A percentile compares a stretch with the other conserved stretches of the same genome.
These are phyloP conservation scores for Apocheima hispidaria DNA, from an alignment of 2,888 invertebrate species.

Conservation along the genomic window DNA sequence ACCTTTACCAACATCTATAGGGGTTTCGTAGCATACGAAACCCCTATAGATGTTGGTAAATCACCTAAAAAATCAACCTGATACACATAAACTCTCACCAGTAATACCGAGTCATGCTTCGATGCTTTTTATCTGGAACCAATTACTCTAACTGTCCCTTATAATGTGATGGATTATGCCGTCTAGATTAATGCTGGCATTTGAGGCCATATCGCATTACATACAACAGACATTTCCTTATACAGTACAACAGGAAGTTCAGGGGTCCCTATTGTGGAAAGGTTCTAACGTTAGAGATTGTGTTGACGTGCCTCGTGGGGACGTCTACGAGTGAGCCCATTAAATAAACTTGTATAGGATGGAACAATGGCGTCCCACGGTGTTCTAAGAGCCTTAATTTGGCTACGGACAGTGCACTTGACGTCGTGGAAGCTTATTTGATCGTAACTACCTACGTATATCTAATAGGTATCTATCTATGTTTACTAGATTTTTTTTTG, in stretches of 20 bases:
- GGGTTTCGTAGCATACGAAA: too few relatives aligned
- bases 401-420: constrained; percentile 22
- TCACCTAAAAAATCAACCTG: too few relatives aligned
- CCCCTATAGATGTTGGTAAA: not conserved
- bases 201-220: constrained; percentile 12
- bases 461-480: too few relatives aligned
- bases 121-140: constrained; percentile 22
- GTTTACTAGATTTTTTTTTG: too few relatives aligned
- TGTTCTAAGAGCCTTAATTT: constrained; percentile 22
- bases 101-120: constrained; percentile 1
- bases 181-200: constrained; percentile 9
- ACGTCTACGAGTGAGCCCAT: constrained; percentile 27
- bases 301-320: constrained; percentile 25
- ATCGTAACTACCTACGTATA: not conserved
- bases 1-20: too few relatives aligned
- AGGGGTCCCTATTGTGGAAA: constrained; percentile 3
- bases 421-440: constrained; percentile 19
- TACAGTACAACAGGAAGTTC: not conserved
- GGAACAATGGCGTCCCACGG: constrained; percentile 33
- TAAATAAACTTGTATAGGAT: constrained; percentile 22
- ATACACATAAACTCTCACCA: constrained; percentile 15
- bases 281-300: constrained; percentile 7
- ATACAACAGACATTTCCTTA: not conserved
- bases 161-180: constrained; percentile 34
- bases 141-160: constrained; percentile 31